These are phyloP conservation scores for Paramuricea clavata DNA, from an alignment of 92 coral and sea anemone species.

Conservation along the genomic window DNA sequence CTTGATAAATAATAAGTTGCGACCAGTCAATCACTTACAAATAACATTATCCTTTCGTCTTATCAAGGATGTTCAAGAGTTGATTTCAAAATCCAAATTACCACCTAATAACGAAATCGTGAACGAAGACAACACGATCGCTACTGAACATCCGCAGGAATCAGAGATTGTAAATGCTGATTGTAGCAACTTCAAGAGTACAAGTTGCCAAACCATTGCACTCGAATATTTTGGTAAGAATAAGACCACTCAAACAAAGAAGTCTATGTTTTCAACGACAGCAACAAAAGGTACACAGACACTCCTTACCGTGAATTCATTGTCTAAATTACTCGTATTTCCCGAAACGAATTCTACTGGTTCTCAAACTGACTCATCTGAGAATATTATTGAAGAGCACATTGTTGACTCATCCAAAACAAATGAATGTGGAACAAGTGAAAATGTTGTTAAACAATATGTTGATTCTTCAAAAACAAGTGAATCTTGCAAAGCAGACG, in stretches of 20 bases:
- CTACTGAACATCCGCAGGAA: neutral
- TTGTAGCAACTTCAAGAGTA: neutral
- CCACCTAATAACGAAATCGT: neutral
- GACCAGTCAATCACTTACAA: no score
- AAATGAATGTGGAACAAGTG: neutral
- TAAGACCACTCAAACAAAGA: neutral
- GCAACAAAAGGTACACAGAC: neutral
- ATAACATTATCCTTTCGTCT: neutral
- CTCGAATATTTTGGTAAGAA: neutral
- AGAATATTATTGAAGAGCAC: neutral
- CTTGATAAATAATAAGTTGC: no score
- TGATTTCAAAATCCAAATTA: neutral
- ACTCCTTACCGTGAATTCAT: neutral
- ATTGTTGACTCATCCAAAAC: neutral
- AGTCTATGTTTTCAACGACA: neutral
- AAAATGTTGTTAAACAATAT: neutral
- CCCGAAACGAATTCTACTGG: neutral
- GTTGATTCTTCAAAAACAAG: neutral
- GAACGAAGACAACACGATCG: neutral
- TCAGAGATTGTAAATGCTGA: neutral
- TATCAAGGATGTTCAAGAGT: neutral
- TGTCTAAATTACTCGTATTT: neutral
- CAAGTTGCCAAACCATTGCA: conserved; percentile 4
- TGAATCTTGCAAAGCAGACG: neutral
- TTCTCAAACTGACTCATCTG: conserved; percentile 1